A percentile compares a stretch with the other conserved stretches of the same genome.
Evolutionary conservation across 2,888 invertebrate genomes (phyloP).

Genomic region (Pomacea canaliculata): DNA sequence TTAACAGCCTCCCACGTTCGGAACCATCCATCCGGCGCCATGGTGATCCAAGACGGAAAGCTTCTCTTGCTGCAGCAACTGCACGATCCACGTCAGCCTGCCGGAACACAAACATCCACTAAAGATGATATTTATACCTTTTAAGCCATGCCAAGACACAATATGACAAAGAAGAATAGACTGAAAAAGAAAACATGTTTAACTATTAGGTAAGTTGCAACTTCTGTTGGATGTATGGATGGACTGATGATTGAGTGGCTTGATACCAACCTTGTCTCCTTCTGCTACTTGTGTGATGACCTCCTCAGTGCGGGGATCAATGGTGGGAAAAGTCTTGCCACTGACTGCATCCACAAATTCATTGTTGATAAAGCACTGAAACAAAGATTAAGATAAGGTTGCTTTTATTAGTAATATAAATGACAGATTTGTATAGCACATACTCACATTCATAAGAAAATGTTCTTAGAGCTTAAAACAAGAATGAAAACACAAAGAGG

Average conservation of each 20-base stretch:
- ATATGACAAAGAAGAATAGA: too few relatives aligned
- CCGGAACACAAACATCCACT: background rate
- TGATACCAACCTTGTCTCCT: constrained; percentile 61
- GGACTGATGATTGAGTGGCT: background rate
- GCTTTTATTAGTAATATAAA: too few relatives aligned
- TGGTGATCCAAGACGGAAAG: constrained; percentile 73
- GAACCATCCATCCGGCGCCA: constrained; percentile 83
- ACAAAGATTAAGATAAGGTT: background rate
- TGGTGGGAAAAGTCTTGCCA: constrained; percentile 87
- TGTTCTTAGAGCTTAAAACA: too few relatives aligned
- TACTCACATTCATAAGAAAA: too few relatives aligned
- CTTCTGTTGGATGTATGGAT: background rate
- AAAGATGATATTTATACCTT: too few relatives aligned
- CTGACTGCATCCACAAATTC: constrained; percentile 91
- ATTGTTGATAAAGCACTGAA: constrained; percentile 81
- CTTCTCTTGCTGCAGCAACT: constrained; percentile 73
- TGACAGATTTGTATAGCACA: too few relatives aligned
- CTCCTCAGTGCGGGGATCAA: constrained; percentile 82
- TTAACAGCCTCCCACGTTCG: constrained; percentile 81
- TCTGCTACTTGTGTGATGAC: constrained; percentile 65
- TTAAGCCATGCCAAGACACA: too few relatives aligned
- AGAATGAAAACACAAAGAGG: too few relatives aligned
- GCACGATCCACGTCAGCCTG: constrained; percentile 74
- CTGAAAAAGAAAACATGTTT: too few relatives aligned
- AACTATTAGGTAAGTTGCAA: too few relatives aligned